Base-by-base conservation (phyloP, 2,888 invertebrate species). In the Macaria liturata region DNA sequence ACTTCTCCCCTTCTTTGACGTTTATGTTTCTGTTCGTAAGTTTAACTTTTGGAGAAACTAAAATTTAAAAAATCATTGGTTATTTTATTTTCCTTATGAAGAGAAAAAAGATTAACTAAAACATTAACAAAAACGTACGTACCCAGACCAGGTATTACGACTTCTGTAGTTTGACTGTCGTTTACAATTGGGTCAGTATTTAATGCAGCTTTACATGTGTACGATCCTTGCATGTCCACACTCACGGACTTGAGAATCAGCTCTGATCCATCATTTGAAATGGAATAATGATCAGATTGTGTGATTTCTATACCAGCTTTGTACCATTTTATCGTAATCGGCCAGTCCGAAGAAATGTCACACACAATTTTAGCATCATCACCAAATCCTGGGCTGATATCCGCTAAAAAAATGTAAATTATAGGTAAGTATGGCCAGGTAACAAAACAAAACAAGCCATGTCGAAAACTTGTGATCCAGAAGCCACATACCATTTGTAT, bases 141-240 rank as follows among this genome's bases (percentile, higher is more conserved):
- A 67, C 67, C 49, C 0, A 65, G 46, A 49, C 63, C 58, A 46
- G 45, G 34, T 47, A 67, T 61, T 34, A 54, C 7, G n/a, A 65
- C 49, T 6, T 49, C 34, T n/a, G 57, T 62, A 1, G 55, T 49
- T 3, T 40, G 50, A n/a, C n/a, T n/a, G n/a, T n/a, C n/a, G n/a
- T n/a, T n/a, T n/a, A n/a, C n/a, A n/a, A n/a, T n/a, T n/a, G n/a
- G n/a, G n/a, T n/a, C n/a, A n/a, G n/a, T n/a, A n/a, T n/a, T n/a
- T 8, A 67, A 56, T 7, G 49, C 49, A 3, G 54, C 67, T 52
- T 51, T 55, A 37, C 67, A 67, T 4, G 51, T 62, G 7, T 65
- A 67, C 50, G 46, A 59, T 43, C 64, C 67, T 37, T 50, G 50
- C 31, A 49, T 45, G 4, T 54, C 56, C 37, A 64, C 43, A 46